Conservation (phyloP, 1,140 invertebrate genomes). For the Drosophila pseudoobscura region DNA sequence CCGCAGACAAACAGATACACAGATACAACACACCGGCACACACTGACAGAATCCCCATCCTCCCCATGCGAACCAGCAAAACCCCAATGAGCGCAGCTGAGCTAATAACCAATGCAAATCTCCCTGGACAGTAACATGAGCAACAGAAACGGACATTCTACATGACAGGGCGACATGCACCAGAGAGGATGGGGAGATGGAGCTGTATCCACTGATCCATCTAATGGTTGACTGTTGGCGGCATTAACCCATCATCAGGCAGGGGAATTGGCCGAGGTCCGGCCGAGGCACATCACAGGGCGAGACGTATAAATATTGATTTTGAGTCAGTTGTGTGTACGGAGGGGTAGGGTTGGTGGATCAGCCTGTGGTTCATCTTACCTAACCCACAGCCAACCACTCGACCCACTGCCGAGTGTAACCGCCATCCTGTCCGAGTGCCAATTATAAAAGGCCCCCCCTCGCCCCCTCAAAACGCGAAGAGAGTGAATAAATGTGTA, state of each 20-base stretch:
- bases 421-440: slow-evolving; percentile 34
- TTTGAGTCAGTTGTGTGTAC: slow-evolving; percentile 6
- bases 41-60: background rate
- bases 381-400: background rate
- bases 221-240: slow-evolving; percentile 64
- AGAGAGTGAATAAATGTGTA: slow-evolving; percentile 71
- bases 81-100: slow-evolving; percentile 49
- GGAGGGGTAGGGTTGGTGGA: background rate
- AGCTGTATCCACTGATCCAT: slow-evolving; percentile 44
- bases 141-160: slow-evolving; percentile 43
- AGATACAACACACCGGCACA: background rate
- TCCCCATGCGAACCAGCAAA: background rate
- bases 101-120: slow-evolving; percentile 76
- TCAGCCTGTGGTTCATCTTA: slow-evolving; percentile 23
- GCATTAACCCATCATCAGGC: slow-evolving; percentile 69
- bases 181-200: slow-evolving; percentile 16
- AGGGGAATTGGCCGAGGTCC: slow-evolving; percentile 3
- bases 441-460: slow-evolving; percentile 62
- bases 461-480: slow-evolving; percentile 48
- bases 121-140: slow-evolving; percentile 58
- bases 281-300: slow-evolving; percentile 16
- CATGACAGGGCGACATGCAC: slow-evolving; percentile 50
- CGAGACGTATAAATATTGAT: slow-evolving; percentile 41
- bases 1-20: slow-evolving; percentile 44
- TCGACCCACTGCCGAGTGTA: slow-evolving; percentile 8